phyloP scores from a whole-genome alignment of 2,888 invertebrate genomes.

The Chrysolina haemoptera region DNA sequence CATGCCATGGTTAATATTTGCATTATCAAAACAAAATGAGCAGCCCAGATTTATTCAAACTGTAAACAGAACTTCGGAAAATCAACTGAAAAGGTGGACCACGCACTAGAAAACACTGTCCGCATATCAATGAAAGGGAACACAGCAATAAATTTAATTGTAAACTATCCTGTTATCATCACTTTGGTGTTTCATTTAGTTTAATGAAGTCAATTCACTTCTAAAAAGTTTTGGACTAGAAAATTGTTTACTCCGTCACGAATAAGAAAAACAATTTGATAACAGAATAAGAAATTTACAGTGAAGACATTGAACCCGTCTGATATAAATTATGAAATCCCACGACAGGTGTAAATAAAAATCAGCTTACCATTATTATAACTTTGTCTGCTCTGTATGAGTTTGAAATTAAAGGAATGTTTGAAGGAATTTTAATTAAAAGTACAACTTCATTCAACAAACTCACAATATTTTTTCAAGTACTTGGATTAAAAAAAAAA shows the following conservation, averaged over 20 bases:
- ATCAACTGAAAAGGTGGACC: too few relatives aligned
- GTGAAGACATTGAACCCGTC: constrained; percentile 1
- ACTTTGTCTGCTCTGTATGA: background rate
- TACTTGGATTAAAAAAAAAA: background rate
- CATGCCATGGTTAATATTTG: too few relatives aligned
- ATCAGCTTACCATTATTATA: background rate
- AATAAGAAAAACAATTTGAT: background rate
- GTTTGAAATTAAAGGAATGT: too few relatives aligned
- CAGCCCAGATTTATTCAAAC: too few relatives aligned
- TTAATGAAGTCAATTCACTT: background rate
- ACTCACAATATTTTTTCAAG: background rate
- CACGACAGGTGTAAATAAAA: background rate
- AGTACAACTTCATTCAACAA: background rate
- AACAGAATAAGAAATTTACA: background rate
- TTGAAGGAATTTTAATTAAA: too few relatives aligned
- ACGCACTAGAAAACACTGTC: background rate
- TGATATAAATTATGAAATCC: background rate
- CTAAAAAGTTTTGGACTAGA: background rate
- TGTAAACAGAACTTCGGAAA: too few relatives aligned
- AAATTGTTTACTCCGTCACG: background rate
- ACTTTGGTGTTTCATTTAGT: background rate
- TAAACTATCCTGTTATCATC: constrained; percentile 2
- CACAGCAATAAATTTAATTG: constrained; percentile 10
- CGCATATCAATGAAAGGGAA: background rate
- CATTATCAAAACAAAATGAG: too few relatives aligned